Evolutionary conservation across 2,797 vertebrate species (phyloP).

Genomic region (Sebastes diploproa): DNA sequence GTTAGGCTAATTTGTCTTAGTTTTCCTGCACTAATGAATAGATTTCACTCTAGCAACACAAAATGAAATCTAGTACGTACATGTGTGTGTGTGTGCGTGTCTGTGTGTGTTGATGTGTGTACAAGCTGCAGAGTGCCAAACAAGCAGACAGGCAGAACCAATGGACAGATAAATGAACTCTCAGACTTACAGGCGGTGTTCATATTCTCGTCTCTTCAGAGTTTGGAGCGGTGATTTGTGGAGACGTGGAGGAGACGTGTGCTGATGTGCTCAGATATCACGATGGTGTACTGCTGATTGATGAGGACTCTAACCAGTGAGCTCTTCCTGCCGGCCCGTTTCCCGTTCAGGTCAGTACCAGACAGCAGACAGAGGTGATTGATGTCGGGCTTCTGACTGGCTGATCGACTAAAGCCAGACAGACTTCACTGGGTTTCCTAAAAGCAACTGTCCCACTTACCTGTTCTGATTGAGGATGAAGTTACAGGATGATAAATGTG

Average conservation of each 20-base stretch:
- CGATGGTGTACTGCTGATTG: conserved; percentile 8
- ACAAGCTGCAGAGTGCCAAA: background rate
- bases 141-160: background rate
- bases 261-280: conserved; percentile 7
- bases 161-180: background rate
- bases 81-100: background rate
- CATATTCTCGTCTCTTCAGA: background rate
- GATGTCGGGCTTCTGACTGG: background rate
- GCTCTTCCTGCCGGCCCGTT: background rate
- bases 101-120: background rate
- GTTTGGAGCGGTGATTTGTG: conserved; percentile 1
- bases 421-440: background rate
- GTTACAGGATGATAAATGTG: background rate
- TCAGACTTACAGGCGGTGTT: background rate
- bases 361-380: conserved; percentile 8
- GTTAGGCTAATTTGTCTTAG: background rate
- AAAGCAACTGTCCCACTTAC: conserved; percentile 1
- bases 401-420: background rate
- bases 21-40: background rate
- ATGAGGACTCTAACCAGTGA: conserved; percentile 13
- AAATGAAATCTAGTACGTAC: background rate
- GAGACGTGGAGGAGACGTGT: background rate
- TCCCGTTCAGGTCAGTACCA: conserved; percentile 31
- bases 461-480: background rate
- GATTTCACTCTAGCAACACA: background rate